Evolutionary conservation across 2,888 invertebrate species (phyloP).

Genomic region (Drosophila histrio): DNA sequence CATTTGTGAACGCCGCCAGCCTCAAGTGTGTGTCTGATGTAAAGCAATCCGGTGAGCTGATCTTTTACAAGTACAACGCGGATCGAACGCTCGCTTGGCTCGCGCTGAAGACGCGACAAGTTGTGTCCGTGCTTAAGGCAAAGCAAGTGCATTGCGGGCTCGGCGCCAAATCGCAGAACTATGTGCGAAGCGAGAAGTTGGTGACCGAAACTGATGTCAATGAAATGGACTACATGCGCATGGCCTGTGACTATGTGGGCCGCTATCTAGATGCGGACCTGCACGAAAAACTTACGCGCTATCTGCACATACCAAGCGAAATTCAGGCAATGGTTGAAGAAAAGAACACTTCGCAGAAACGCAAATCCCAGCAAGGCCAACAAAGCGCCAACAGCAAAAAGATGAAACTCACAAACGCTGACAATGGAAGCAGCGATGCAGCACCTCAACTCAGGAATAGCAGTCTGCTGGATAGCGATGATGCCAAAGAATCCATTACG

Average conservation of each 20-base stretch:
- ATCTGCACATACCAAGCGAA: slow-evolving; percentile 85
- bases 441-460: slow-evolving; percentile 83
- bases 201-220: slow-evolving; percentile 83
- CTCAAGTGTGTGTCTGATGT: slow-evolving; percentile 75
- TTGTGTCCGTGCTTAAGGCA: slow-evolving; percentile 83
- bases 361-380: slow-evolving; percentile 85
- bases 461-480: slow-evolving; percentile 62
- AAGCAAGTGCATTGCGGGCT: slow-evolving; percentile 88
- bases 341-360: slow-evolving; percentile 84
- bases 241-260: slow-evolving; percentile 91
- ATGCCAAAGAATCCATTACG: slow-evolving; percentile 29
- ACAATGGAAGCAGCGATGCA: slow-evolving; percentile 18
- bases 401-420: slow-evolving; percentile 77
- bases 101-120: slow-evolving; percentile 88
- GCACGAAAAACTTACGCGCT: slow-evolving; percentile 87
- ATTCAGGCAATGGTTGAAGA: slow-evolving; percentile 84
- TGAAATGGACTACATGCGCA: slow-evolving; percentile 77
- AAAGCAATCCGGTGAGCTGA: slow-evolving; percentile 86
- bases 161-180: slow-evolving; percentile 91
- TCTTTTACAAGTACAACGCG: slow-evolving; percentile 93
- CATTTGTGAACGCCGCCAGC: slow-evolving; percentile 45
- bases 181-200: slow-evolving; percentile 87
- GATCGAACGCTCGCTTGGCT: slow-evolving; percentile 91
- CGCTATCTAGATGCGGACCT: slow-evolving; percentile 91
- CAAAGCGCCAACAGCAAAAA: slow-evolving; percentile 84